Evolutionary conservation across 2,888 invertebrate species (phyloP), one percentile per base, ranked within the genome.

Genomic region (Plebejus melissa): DNA sequence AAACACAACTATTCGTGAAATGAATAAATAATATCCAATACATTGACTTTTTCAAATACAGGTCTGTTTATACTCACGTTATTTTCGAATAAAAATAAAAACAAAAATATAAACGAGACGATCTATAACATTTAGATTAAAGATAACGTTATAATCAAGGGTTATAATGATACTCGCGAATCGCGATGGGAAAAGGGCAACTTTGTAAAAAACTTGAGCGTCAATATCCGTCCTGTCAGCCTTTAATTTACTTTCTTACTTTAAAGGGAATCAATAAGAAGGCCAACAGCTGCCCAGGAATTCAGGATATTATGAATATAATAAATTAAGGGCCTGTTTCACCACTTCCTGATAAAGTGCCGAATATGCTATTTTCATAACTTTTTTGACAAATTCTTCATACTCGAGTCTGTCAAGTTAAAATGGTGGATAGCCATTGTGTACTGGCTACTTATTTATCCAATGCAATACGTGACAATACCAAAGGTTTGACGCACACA

Each of bases 221-320:
- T 9, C 65, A 65, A 65, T 65, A 65, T 65, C 65, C 65, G 65
- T 13, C 28, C 32, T 65, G 65, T 65, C 65, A 65, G 32, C 1
- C 32, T 65, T 65, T 65, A 11, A 32, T 32, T 36, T 65, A 65
- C 65, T 36, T 65, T 65, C 65, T 65, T 65, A 60, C 65, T 13
- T 16, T 11, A 65, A 65, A 65, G 65, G 32, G 32, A 36, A 58
- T 58, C 58, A 58, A 32, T 65, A 65, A 65, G 32, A 32, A 60
- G 60, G 65, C 65, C 36, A 16, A 16, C 11, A 13, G 4, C 65
- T 16, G 65, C 1, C 65, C 32, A 16, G 13, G 32, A 65, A 13
- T 4, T 60, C 32, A 16, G 13, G 32, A 65, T 32, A 4, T 60
- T 60, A 32, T 28, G 1, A 65, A 32, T 13, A 65, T 32, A 5